Conservation (phyloP, 2,113 vertebrate species). For the Corythaeola cristata region DNA sequence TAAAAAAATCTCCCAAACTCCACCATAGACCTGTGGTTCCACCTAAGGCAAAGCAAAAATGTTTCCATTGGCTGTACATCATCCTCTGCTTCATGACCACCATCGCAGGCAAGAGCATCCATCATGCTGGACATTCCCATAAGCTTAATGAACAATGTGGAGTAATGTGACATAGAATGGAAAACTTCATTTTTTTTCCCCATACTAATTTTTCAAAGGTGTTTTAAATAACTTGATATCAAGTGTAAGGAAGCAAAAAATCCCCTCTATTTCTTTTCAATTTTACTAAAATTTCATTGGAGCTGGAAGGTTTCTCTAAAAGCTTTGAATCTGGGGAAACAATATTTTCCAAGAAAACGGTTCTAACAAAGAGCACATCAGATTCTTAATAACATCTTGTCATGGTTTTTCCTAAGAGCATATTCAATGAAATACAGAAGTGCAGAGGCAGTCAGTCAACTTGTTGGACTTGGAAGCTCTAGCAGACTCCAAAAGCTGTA, state of each 20-base stretch:
- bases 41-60: neutral
- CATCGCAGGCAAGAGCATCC: neutral
- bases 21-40: neutral
- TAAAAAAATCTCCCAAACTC: neutral
- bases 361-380: neutral
- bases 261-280: neutral
- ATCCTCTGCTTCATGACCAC: neutral
- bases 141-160: neutral
- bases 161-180: neutral
- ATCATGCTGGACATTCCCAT: neutral
- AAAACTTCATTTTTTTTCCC: neutral
- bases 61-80: neutral
- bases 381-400: neutral
- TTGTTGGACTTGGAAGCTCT: neutral
- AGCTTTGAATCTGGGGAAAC: neutral
- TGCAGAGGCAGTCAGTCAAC: neutral
- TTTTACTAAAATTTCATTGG: neutral
- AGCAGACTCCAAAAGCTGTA: neutral
- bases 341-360: neutral
- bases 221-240: neutral
- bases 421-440: neutral
- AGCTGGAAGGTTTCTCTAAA: neutral
- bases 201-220: neutral
- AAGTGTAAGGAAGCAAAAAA: neutral
- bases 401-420: neutral